Evolutionary conservation across 30 jellyfish, hydroid and myxozoan species (phyloP), one percentile per base, ranked within the genome.

Genomic region (Aurelia aurita complex sp. Pacific): DNA sequence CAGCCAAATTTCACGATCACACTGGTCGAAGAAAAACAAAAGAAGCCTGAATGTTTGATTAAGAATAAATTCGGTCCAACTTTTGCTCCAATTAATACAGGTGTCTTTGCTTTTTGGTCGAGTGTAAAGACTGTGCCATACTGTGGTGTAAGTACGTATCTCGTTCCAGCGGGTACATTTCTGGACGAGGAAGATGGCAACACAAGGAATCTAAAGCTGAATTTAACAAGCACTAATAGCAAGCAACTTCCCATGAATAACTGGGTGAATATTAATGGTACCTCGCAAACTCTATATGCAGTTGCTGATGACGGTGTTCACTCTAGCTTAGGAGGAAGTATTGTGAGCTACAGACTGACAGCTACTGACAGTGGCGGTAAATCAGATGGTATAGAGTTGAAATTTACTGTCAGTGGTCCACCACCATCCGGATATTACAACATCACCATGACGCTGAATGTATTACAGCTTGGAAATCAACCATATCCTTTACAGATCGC

Each of bases 171-270:
- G 4, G 74, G 81, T 34, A 67, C 93, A 16, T 94, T 94, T 62
- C 14, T 59, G 65, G 99, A 94, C 69, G 82, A 72, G 32, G 99
- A 94, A 77, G 99, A 94, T 57, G 97, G 97, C 54, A 43, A 69
- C 60, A 85, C 97, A 50, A 60, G 99, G 57, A 83, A 67, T 53
- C 55, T 94, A 18, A 76, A 77, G 7, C 87, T 94, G 43, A 73
- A 15, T 5, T 57, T 94, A 54, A 53, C 51, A 17, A 87, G 68
- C 50, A 61, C 63, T 17, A 46, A 57, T 10, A 83, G 71, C 36
- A 60, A 79, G 29, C 16, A 60, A 13, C 60, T 75, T 79, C 90
- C 88, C 16, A 38, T 40, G 32, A 42, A 43, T 42, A 82, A 63
- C 43, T 82, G 91, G 91, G 85, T 82, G 62, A 32, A 55, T 17